Base-by-base conservation (phyloP, 2,888 invertebrate species). In the Strigamia crassipes region DNA sequence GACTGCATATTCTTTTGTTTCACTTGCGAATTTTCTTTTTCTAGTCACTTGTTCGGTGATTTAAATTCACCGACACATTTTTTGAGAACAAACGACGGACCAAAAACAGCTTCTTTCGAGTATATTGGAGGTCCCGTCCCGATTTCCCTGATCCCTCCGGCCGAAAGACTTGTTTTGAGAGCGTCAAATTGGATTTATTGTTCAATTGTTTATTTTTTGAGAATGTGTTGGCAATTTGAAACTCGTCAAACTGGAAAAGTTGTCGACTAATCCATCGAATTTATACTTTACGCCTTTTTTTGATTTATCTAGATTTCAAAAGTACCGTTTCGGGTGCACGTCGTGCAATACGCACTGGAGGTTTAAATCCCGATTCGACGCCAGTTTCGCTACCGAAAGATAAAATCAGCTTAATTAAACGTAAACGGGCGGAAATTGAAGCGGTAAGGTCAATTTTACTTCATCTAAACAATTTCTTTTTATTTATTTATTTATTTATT, bases 351-450 rank as follows among this genome's bases (percentile, higher is more conserved):
- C 73, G 73, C 31, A 73, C 27, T 31, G 73, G 31, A 31, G 31
- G 13, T 31, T 27, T 73, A 23, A 23, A 31, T 8, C 23, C 23
- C 31, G 73, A 73, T 31, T n/a, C 73, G 31, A 27, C 51, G 4
- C 21, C 42, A 12, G 46, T n/a, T 42, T 46, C 46, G 15, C 23
- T 80, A 51, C 23, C 46, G n/a, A 80, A 80, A 27, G 80, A 80
- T 51, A 80, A 80, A 80, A 42, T 80, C 46, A 31, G 9, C 23
- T 13, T 80, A 46, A 80, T 80, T 80, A 41, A 51, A 42, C 80
- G 80, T 80, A 80, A 80, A 51, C 21, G 56, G 21, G 80, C 51
- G 10, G 80, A 80, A 46, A 46, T 80, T 21, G 80, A 80, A 51
- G 23, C 41, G 80, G 80, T 80, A 51, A 73, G 73, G 27, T 13